Percentiles rank a stretch among this genome's conserved stretches.
Conservation (phyloP, 2,888 invertebrate genomes). For the Trachelus tabidus region DNA sequence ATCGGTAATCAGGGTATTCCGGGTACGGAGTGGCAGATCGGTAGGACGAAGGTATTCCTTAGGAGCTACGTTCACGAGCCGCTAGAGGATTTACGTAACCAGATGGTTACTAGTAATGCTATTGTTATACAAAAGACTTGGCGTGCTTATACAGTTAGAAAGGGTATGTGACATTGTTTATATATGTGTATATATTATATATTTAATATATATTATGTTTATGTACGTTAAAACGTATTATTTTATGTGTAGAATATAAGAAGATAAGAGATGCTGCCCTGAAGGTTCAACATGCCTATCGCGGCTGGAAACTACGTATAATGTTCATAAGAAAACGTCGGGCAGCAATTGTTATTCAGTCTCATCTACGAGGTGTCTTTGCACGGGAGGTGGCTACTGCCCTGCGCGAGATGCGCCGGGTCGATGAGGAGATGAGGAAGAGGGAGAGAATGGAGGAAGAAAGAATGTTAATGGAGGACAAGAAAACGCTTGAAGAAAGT, state of each 20-base stretch:
- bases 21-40: slow-evolving; percentile 87
- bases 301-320: slow-evolving; percentile 86
- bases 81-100: slow-evolving; percentile 82
- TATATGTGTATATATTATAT: background rate
- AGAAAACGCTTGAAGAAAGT: slow-evolving; percentile 73
- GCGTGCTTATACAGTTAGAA: slow-evolving; percentile 74
- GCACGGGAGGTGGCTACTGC: slow-evolving; percentile 90
- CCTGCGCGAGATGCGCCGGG: slow-evolving; percentile 85
- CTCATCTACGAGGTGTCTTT: slow-evolving; percentile 88
- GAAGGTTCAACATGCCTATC: slow-evolving; percentile 85
- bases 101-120: slow-evolving; percentile 77
- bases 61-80: slow-evolving; percentile 85
- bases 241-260: slow-evolving; percentile 70
- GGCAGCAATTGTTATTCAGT: slow-evolving; percentile 87
- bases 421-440: slow-evolving; percentile 87
- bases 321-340: slow-evolving; percentile 83
- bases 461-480: slow-evolving; percentile 69
- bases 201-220: background rate
- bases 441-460: slow-evolving; percentile 81
- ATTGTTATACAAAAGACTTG: slow-evolving; percentile 81
- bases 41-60: slow-evolving; percentile 87
- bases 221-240: too few species aligned
- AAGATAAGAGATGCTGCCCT: slow-evolving; percentile 76
- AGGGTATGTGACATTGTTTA: slow-evolving; percentile 58
- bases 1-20: slow-evolving; percentile 77